Percentiles rank a stretch among this genome's conserved stretches.
phyloP scores from a whole-genome alignment of 2,888 invertebrate species.

The Exocentrus adspersus region DNA sequence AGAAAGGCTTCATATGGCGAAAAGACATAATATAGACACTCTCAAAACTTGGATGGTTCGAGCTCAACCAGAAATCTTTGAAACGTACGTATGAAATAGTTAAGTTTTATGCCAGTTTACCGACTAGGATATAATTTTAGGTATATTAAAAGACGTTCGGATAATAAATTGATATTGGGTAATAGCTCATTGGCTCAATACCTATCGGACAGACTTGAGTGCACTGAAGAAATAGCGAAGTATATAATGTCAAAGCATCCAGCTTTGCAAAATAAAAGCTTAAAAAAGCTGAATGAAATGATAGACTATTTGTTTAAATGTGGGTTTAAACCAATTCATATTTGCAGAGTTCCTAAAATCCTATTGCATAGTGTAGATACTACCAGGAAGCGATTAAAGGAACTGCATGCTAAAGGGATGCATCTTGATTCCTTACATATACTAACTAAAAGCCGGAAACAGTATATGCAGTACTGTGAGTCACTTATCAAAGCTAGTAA shows the following conservation, averaged over 20 bases:
- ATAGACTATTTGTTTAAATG: constrained; percentile 61
- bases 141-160: constrained; percentile 57
- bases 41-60: constrained; percentile 67
- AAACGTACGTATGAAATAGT: constrained; percentile 54
- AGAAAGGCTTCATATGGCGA: constrained; percentile 56
- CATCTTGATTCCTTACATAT: constrained; percentile 56
- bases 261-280: constrained; percentile 59
- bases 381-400: constrained; percentile 56
- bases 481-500: constrained; percentile 48
- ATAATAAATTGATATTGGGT: constrained; percentile 60
- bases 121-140: constrained; percentile 48
- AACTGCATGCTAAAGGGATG: constrained; percentile 54
- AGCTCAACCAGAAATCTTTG: constrained; percentile 55
- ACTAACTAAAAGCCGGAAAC: constrained; percentile 59
- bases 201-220: constrained; percentile 59
- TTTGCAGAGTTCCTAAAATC: constrained; percentile 62
- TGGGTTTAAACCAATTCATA: constrained; percentile 60
- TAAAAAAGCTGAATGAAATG: constrained; percentile 61
- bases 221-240: constrained; percentile 55
- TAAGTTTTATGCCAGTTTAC: background rate
- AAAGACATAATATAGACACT: constrained; percentile 54
- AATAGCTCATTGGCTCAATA: constrained; percentile 60
- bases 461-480: constrained; percentile 56
- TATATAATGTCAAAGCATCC: constrained; percentile 59
- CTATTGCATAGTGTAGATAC: constrained; percentile 62